Evolutionary conservation across 2,888 invertebrate species (phyloP).

Genomic region (Erebia ligea): DNA sequence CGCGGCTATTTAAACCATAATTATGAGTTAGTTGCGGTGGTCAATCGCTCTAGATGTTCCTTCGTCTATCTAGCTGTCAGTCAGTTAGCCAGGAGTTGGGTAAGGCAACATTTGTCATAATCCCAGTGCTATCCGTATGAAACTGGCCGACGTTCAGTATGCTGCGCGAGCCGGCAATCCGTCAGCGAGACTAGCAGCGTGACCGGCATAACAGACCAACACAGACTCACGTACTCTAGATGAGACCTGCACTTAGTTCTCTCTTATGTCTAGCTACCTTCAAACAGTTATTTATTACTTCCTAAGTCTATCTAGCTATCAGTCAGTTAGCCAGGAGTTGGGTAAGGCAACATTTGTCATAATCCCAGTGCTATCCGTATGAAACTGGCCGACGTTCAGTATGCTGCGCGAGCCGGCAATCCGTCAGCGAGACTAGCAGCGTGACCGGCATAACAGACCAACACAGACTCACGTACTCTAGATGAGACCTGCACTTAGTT

Average conservation of each 20-base stretch:
- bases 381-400: constrained; percentile 25
- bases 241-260: not conserved
- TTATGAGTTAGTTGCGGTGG: too few species aligned
- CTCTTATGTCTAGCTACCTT: too few species aligned
- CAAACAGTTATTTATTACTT: too few species aligned
- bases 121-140: constrained; percentile 23
- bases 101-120: constrained; percentile 29
- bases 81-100: not conserved
- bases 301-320: too few species aligned
- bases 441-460: constrained; percentile 34
- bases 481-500: not conserved
- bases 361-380: constrained; percentile 25
- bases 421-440: constrained; percentile 35
- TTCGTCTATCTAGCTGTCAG: too few species aligned
- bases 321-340: not conserved
- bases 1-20: too few species aligned
- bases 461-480: not conserved
- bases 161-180: constrained; percentile 36
- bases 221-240: not conserved
- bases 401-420: constrained; percentile 35
- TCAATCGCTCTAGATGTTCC: too few species aligned
- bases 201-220: constrained; percentile 30
- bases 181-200: constrained; percentile 34
- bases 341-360: constrained; percentile 28
- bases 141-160: constrained; percentile 29